phyloP scores from a whole-genome alignment of 2,113 vertebrate genomes.

The Phycodurus eques region DNA sequence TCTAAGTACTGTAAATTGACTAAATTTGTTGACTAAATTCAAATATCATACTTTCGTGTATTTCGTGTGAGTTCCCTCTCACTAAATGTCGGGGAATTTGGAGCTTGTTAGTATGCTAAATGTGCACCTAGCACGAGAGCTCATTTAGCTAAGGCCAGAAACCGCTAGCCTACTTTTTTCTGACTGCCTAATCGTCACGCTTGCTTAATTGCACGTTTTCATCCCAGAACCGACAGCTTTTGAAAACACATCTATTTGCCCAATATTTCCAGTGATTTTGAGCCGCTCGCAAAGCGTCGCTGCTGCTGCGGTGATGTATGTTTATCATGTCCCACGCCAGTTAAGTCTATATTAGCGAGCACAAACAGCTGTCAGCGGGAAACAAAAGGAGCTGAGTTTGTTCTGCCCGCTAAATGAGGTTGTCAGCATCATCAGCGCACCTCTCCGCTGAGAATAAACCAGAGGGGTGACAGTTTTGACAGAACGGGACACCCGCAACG shows the following conservation, averaged over 20 bases:
- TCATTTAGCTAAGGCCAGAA: background rate
- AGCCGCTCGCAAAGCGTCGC: constrained; percentile 6
- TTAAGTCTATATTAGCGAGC: constrained; percentile 28
- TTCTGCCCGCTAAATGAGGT: constrained; percentile 45
- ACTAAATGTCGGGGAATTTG: background rate
- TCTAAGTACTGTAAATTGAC: background rate
- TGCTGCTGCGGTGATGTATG: background rate
- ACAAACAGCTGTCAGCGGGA: constrained; percentile 45
- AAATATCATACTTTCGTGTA: no score
- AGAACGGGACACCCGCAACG: constrained; percentile 24
- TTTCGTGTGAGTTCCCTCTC: no score
- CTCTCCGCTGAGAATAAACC: constrained; percentile 39
- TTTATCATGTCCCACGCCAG: constrained; percentile 26
- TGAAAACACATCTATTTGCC: constrained; percentile 3
- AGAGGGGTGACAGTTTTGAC: constrained; percentile 29
- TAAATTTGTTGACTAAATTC: background rate
- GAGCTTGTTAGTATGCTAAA: background rate
- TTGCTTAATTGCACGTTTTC: constrained; percentile 7
- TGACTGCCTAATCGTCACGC: background rate
- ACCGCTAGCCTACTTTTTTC: background rate
- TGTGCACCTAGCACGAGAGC: background rate
- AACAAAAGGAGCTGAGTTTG: constrained; percentile 44
- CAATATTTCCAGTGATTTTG: constrained; percentile 13
- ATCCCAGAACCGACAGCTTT: constrained; percentile 11
- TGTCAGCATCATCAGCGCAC: constrained; percentile 50